Conservation (phyloP, 2,113 vertebrate genomes). For the Cyanistes caeruleus region DNA sequence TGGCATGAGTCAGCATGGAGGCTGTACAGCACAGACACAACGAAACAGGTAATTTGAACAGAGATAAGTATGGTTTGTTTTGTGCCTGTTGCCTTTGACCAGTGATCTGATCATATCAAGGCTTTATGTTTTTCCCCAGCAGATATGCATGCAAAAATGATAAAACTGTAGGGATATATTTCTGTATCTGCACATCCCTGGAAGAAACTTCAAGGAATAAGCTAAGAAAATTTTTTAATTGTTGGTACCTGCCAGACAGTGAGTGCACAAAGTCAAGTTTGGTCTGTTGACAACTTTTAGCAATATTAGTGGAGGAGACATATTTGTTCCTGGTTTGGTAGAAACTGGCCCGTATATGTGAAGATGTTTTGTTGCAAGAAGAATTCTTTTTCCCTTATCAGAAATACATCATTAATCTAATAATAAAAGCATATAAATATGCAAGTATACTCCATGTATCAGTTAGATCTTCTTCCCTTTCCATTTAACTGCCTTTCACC, state of each 20-base stretch:
- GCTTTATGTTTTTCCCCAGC: not conserved
- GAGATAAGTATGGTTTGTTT: not conserved
- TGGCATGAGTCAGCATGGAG: conserved; percentile 41
- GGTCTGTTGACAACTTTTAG: not conserved
- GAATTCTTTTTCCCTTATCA: not conserved
- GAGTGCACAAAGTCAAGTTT: not conserved
- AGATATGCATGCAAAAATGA: not conserved
- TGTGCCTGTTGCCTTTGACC: not conserved
- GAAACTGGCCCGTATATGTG: not conserved
- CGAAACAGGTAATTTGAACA: not conserved
- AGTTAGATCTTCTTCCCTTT: not conserved
- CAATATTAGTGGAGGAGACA: not conserved
- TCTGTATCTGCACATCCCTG: not conserved
- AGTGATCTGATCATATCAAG: not conserved
- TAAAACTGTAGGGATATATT: not conserved
- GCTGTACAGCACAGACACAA: not conserved
- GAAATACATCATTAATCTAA: not conserved
- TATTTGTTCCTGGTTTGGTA: not conserved
- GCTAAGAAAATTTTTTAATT: not conserved
- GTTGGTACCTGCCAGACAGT: not conserved
- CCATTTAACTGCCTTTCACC: not conserved
- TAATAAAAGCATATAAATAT: not conserved
- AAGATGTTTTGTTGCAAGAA: not conserved
- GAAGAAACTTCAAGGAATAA: not conserved
- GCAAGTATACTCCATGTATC: not conserved